phyloP scores from a whole-genome alignment of 1,140 invertebrate genomes.

The Trichonephila inaurata region DNA sequence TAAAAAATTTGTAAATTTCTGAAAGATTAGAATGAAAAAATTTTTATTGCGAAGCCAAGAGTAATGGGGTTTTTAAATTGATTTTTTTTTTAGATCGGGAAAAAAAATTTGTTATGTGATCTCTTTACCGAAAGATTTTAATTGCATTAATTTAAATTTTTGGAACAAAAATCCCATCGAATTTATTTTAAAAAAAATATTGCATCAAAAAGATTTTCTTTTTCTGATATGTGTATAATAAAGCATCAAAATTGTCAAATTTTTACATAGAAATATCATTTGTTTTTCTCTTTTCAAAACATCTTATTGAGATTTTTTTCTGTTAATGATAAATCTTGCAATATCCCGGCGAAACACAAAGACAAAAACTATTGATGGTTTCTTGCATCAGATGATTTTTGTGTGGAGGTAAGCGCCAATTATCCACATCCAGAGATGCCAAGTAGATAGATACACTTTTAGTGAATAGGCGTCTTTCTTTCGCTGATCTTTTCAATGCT shows the following conservation, averaged over 20 bases:
- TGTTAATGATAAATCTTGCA: background rate
- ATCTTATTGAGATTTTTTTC: background rate
- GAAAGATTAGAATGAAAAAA: no score
- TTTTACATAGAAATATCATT: background rate
- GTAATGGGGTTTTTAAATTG: no score
- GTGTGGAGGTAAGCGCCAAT: conserved; percentile 19
- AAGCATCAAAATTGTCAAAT: background rate
- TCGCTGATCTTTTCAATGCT: background rate
- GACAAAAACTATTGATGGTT: background rate
- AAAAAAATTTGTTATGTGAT: no score
- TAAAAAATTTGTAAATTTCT: no score
- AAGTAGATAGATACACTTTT: background rate
- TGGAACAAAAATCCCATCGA: no score
- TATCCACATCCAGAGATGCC: conserved; percentile 28
- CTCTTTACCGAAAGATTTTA: no score
- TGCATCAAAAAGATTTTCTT: no score
- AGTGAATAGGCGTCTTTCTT: conserved; percentile 31
- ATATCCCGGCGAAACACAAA: background rate
- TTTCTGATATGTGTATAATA: no score
- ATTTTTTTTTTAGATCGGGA: no score
- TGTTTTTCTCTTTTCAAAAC: background rate
- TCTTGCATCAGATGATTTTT: background rate
- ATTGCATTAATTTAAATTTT: no score
- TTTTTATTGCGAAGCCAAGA: no score
- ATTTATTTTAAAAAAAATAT: no score